Conservation (phyloP, 23 tunicate genomes). For the Oikopleura vanhoeffeni region DNA sequence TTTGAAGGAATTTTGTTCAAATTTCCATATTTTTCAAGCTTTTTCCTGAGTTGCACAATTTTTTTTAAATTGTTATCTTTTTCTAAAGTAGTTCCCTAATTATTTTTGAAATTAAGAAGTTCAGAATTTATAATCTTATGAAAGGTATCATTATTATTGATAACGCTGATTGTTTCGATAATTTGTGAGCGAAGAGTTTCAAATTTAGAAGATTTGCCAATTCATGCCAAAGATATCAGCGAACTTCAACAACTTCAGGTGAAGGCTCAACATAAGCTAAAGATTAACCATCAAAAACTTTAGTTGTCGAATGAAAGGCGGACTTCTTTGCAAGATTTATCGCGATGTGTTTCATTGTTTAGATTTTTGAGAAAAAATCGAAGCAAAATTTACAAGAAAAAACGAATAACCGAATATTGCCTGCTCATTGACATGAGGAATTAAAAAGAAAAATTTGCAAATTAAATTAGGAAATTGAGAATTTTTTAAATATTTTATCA, state of each 20-base stretch:
- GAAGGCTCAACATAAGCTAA: too few relatives aligned
- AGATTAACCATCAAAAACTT: too few relatives aligned
- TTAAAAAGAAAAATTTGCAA: background rate
- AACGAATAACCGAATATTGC: background rate
- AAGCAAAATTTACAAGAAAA: background rate
- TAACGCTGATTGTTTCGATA: background rate
- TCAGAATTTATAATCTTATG: too few relatives aligned
- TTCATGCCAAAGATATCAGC: background rate
- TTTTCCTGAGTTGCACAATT: too few relatives aligned
- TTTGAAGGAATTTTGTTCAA: too few relatives aligned
- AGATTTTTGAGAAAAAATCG: background rate
- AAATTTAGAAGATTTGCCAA: constrained; percentile 2
- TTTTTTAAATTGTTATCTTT: too few relatives aligned
- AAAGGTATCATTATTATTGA: background rate
- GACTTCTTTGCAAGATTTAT: background rate
- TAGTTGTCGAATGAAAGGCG: background rate
- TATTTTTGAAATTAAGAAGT: too few relatives aligned
- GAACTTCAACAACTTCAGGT: constrained; percentile 15
- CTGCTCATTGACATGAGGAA: background rate
- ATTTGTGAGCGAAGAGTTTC: background rate
- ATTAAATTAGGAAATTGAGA: background rate
- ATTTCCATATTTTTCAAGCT: too few relatives aligned
- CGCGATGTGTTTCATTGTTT: constrained; percentile 1
- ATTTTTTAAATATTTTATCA: too few relatives aligned
- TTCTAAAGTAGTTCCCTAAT: too few relatives aligned